Evolutionary conservation across 2,113 vertebrate species (phyloP).

Genomic region (Camelus bactrianus): DNA sequence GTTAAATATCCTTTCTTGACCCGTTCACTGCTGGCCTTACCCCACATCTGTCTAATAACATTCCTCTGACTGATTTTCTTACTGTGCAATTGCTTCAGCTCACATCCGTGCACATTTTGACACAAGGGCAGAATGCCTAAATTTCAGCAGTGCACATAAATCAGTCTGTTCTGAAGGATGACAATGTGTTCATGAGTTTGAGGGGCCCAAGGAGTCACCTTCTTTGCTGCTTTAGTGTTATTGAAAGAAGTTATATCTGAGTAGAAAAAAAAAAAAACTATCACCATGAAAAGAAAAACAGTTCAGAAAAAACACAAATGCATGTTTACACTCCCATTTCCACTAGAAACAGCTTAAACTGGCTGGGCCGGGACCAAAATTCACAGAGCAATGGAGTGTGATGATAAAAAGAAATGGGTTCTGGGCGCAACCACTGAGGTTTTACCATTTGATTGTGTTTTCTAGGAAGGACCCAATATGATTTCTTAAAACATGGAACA

Average conservation of each 20-base stretch:
- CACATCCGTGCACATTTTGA: background rate
- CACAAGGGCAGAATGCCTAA: background rate
- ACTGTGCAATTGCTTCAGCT: background rate
- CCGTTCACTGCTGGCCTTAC: constrained; percentile 37
- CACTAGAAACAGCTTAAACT: background rate
- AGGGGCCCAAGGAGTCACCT: background rate
- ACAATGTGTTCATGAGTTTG: background rate
- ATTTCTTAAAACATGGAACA: constrained; percentile 18
- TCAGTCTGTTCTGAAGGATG: background rate
- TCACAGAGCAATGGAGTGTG: background rate
- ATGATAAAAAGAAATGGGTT: background rate
- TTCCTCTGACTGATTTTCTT: background rate
- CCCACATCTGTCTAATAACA: constrained; percentile 42
- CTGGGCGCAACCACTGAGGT: too few relatives aligned
- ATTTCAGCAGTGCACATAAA: background rate
- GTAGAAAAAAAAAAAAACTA: background rate
- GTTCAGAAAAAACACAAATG: background rate
- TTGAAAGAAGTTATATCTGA: background rate
- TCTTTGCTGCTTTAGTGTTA: background rate
- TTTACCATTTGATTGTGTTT: background rate
- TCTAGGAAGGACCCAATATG: background rate
- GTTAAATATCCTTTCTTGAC: constrained; percentile 39
- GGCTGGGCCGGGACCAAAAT: background rate
- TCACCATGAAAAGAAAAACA: background rate
- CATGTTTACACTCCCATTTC: background rate